These are phyloP conservation scores for Drosophila persimilis DNA, from an alignment of 1,140 invertebrate genomes.

Conservation along the genomic window DNA sequence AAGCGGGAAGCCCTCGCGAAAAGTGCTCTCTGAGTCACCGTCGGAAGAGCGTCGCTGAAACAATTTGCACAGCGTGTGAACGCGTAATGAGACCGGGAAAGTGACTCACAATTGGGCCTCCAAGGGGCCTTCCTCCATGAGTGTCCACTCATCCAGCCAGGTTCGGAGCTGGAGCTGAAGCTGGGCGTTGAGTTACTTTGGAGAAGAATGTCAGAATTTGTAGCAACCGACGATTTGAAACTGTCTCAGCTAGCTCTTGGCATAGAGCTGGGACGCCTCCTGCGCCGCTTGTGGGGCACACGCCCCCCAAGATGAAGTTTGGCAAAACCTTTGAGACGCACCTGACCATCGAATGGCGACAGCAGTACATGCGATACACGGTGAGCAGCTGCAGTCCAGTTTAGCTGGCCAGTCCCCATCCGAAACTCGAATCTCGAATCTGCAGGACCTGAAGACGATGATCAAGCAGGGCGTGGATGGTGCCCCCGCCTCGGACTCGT, in stretches of 20 bases:
- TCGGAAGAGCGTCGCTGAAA: constrained; percentile 13
- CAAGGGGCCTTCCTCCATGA: too few relatives aligned
- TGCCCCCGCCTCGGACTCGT: constrained; percentile 21
- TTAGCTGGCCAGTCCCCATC: too few relatives aligned
- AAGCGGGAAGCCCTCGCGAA: constrained; percentile 4
- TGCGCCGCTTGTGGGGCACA: constrained; percentile 26
- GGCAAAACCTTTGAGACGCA: constrained; percentile 71
- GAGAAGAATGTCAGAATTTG: constrained; percentile 68
- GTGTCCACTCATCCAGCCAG: too few relatives aligned
- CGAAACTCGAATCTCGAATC: too few relatives aligned
- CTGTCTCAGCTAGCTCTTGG: constrained; percentile 29
- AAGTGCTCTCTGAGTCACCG: not conserved
- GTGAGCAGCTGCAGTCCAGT: constrained; percentile 33
- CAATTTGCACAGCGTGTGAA: constrained; percentile 36
- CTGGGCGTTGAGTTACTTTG: not conserved
- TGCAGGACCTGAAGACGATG: constrained; percentile 63
- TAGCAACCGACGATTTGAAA: constrained; percentile 24
- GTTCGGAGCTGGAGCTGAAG: too few relatives aligned
- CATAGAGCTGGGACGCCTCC: constrained; percentile 20
- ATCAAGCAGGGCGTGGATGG: constrained; percentile 50
- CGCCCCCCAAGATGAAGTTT: constrained; percentile 65
- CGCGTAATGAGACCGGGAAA: constrained; percentile 38
- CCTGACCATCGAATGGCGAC: constrained; percentile 75
- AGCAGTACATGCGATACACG: constrained; percentile 74
- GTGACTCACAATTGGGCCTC: constrained; percentile 17